Percentiles rank a stretch among this genome's conserved stretches.
phyloP scores from a whole-genome alignment of 2,113 vertebrate species.

The Pterocles gutturalis region DNA sequence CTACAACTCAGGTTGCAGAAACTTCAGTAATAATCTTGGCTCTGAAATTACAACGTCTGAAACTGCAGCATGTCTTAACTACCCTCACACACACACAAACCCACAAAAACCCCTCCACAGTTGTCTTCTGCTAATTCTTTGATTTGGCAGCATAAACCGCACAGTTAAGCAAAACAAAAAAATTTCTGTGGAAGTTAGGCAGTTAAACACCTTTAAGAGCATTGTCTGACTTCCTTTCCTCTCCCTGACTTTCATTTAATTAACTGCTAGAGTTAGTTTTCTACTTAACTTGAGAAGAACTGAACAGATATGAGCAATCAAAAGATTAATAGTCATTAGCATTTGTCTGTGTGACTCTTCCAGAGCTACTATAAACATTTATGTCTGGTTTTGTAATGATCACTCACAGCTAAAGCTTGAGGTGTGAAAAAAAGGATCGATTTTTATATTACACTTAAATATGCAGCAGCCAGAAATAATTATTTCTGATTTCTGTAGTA shows the following conservation, averaged over 20 bases:
- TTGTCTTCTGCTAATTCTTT: neutral
- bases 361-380: slow-evolving; percentile 51
- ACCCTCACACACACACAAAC: too few species aligned
- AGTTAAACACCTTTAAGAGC: neutral
- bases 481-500: neutral
- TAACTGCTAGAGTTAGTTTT: neutral
- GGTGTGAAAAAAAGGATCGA: neutral
- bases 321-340: slow-evolving; percentile 14
- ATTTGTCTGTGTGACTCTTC: neutral
- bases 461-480: slow-evolving; percentile 6
- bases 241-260: neutral
- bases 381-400: slow-evolving; percentile 21
- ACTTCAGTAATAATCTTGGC: neutral
- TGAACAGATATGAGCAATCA: neutral
- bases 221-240: neutral
- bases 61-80: neutral
- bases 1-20: neutral
- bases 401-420: neutral
- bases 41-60: neutral
- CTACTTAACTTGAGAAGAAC: slow-evolving; percentile 24
- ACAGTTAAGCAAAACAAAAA: neutral
- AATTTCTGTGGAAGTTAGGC: neutral
- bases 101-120: neutral
- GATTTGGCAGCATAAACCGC: neutral
- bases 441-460: neutral